These are phyloP conservation scores for Spodoptera frugiperda DNA, from an alignment of 1,140 invertebrate genomes.

Conservation along the genomic window DNA sequence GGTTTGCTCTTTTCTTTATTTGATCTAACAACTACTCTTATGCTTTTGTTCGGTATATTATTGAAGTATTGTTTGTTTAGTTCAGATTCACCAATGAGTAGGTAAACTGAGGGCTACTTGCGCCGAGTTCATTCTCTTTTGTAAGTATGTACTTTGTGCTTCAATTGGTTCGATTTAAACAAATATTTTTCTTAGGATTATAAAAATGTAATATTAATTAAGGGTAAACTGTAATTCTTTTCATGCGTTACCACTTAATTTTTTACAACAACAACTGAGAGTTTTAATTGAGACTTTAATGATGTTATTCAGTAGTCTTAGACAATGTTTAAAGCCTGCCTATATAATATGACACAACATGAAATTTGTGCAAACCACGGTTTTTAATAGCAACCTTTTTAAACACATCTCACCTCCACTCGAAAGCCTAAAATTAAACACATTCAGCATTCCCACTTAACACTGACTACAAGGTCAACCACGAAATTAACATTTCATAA, in stretches of 20 bases:
- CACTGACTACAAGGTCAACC: background rate
- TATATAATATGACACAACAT: too few species aligned
- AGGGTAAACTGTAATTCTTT: background rate
- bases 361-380: too few species aligned
- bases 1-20: slow-evolving; percentile 81
- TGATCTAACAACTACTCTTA: slow-evolving; percentile 65
- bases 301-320: too few species aligned
- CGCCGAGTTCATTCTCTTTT: background rate
- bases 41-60: slow-evolving; percentile 59
- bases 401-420: too few species aligned
- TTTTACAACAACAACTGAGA: too few species aligned
- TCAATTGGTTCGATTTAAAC: background rate
- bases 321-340: too few species aligned
- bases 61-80: slow-evolving; percentile 56
- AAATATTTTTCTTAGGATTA: background rate
- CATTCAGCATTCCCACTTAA: background rate
- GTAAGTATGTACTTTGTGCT: background rate
- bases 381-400: too few species aligned
- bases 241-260: too few species aligned
- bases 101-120: slow-evolving; percentile 27
- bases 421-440: too few species aligned
- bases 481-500: background rate
- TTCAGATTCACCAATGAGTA: slow-evolving; percentile 39
- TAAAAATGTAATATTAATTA: background rate
- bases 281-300: too few species aligned